phyloP scores from a whole-genome alignment of 2,888 invertebrate species.

The Hypsopygia costalis region DNA sequence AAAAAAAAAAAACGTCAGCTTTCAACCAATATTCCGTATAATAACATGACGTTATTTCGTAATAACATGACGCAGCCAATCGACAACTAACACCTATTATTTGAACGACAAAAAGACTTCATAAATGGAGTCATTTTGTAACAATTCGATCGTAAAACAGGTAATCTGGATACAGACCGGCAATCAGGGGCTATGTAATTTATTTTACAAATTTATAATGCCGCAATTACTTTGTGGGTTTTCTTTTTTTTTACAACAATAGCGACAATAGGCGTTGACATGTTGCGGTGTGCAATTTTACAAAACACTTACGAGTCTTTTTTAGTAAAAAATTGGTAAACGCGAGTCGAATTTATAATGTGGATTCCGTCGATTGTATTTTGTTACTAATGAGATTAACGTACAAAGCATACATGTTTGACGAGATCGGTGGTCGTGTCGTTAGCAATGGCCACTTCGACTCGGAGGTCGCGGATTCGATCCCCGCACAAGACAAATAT shows the following conservation, averaged over 20 bases:
- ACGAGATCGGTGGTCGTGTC: too few relatives aligned
- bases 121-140: constrained; percentile 73
- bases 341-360: too few relatives aligned
- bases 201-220: constrained; percentile 70
- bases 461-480: too few relatives aligned
- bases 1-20: too few relatives aligned
- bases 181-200: constrained; percentile 70
- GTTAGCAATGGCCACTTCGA: too few relatives aligned
- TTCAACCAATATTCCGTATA: constrained; percentile 46
- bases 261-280: constrained; percentile 73
- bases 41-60: constrained; percentile 48
- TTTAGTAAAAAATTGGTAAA: constrained; percentile 32
- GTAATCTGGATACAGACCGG: constrained; percentile 71
- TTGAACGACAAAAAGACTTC: constrained; percentile 52
- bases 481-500: too few relatives aligned
- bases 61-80: constrained; percentile 61
- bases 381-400: too few relatives aligned
- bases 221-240: constrained; percentile 64
- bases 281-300: constrained; percentile 65
- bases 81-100: constrained; percentile 67
- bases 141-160: constrained; percentile 65
- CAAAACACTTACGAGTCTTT: too few relatives aligned
- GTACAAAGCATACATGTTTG: too few relatives aligned
- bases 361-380: too few relatives aligned
- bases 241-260: constrained; percentile 47